Evolutionary conservation across 2,888 invertebrate species (phyloP), one percentile per base, ranked within the genome.

Genomic region (Thymelicus lineola): DNA sequence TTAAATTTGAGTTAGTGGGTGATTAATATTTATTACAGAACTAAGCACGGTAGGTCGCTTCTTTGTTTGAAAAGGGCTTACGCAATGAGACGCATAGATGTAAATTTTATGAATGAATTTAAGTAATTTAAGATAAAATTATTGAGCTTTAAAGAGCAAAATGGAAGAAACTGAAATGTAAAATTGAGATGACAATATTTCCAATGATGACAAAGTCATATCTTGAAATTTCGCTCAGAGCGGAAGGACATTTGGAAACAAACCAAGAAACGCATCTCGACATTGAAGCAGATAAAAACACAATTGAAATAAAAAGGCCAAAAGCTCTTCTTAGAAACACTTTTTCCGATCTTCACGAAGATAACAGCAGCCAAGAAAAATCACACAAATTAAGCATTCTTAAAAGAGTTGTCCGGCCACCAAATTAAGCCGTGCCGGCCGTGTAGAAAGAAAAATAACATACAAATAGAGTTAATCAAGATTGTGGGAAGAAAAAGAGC

Each of bases 381-480:
- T 66, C 69, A 66, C 53, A 71, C 66, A 69, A 75, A 75, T 73
- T 62, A 73, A 59, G 63, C 64, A 75, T 71, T 74, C 73, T 71
- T 62, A 88, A 89, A 84, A 86, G 88, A 88, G 87, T 88, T 87
- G 90, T 91, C 89, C 81, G 83, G 83, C 86, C 80, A 88, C 88
- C 86, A 86, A 88, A 88, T 90, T 88, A 90, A 87, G 86, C 80
- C 82, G 82, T 82, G 86, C 80, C 82, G 82, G 83, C 83, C 82
- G 81, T 83, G 77, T 75, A 75, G 80, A 77, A 83, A 86, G 88
- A 89, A 87, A 91, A 88, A 90, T 90, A 88, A 86, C 87, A 80
- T 87, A 92, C 89, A 91, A 92, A 92, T 87, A 89, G 84, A 82
- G 79, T 77, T 83, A 84, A 91, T 92, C 90, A 90, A 91, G 91